Conservation (phyloP, 2,113 vertebrate species). For the Channa argus region DNA sequence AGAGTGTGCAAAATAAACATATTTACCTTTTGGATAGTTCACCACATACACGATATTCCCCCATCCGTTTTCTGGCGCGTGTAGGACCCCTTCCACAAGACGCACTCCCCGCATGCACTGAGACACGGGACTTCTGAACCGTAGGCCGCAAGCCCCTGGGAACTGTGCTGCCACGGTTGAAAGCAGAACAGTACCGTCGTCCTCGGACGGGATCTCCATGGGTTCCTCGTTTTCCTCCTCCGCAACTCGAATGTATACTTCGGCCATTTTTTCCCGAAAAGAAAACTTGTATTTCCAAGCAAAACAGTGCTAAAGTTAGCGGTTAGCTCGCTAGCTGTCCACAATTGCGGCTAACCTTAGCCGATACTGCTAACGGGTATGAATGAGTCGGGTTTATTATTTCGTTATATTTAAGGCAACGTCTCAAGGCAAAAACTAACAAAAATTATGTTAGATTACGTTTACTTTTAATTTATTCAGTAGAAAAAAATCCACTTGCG, state of each 20-base stretch:
- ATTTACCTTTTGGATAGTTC: conserved; percentile 96
- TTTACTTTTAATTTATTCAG: background rate
- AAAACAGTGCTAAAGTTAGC: conserved; percentile 27
- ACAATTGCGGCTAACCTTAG: conserved; percentile 63
- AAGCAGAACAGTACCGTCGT: conserved; percentile 95
- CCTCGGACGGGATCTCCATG: conserved; percentile 97
- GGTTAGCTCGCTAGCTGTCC: conserved; percentile 31
- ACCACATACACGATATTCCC: conserved; percentile 95
- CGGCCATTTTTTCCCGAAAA: conserved; percentile 79
- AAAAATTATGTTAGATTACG: background rate
- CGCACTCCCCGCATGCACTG: conserved; percentile 98
- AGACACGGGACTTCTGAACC: conserved; percentile 95
- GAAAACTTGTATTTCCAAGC: background rate
- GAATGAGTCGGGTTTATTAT: conserved; percentile 24
- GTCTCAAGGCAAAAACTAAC: background rate
- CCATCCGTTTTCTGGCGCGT: conserved; percentile 95
- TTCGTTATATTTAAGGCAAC: background rate
- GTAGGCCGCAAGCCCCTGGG: conserved; percentile 95
- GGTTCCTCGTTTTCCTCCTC: conserved; percentile 99
- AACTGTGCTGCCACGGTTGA: conserved; percentile 98
- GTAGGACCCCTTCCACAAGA: conserved; percentile 93
- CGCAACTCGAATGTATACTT: conserved; percentile 95
- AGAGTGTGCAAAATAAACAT: background rate
- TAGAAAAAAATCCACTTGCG: background rate
- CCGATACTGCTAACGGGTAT: conserved; percentile 47